Percentiles rank a stretch among this genome's conserved stretches.
Conservation (phyloP, 2,888 invertebrate genomes). For the Tenthredo mesomela region DNA sequence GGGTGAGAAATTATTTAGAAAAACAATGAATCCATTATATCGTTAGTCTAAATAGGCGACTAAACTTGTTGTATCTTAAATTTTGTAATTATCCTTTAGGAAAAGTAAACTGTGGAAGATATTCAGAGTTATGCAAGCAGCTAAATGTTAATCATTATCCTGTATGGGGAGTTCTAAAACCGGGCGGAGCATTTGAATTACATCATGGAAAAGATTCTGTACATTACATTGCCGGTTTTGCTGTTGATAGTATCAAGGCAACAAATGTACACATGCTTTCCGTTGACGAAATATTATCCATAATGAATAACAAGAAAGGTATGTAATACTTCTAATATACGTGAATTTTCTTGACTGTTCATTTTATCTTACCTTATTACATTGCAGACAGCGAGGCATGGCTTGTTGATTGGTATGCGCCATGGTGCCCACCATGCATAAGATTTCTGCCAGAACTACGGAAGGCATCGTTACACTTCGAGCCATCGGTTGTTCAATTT, state of each 20-base stretch:
- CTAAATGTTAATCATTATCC: slow-evolving; percentile 83
- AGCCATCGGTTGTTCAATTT: slow-evolving; percentile 79
- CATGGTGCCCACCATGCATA: slow-evolving; percentile 90
- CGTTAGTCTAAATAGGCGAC: background rate
- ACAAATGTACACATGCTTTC: slow-evolving; percentile 83
- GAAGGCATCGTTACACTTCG: slow-evolving; percentile 81
- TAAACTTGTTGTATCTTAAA: background rate
- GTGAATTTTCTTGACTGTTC: background rate
- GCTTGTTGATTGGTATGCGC: slow-evolving; percentile 89
- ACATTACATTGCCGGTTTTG: slow-evolving; percentile 83
- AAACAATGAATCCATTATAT: slow-evolving; percentile 31
- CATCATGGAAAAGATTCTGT: slow-evolving; percentile 83
- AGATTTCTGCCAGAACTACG: slow-evolving; percentile 85
- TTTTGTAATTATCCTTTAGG: slow-evolving; percentile 75
- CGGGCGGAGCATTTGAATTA: slow-evolving; percentile 87
- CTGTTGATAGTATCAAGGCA: slow-evolving; percentile 81
- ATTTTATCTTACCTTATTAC: background rate
- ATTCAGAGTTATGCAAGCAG: slow-evolving; percentile 80
- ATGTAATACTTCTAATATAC: slow-evolving; percentile 58
- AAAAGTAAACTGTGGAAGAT: slow-evolving; percentile 82
- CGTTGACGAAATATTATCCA: slow-evolving; percentile 81
- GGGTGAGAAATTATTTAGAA: slow-evolving; percentile 70
- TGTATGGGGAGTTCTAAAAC: slow-evolving; percentile 87
- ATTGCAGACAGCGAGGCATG: slow-evolving; percentile 76
- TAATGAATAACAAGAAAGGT: slow-evolving; percentile 75